Base-by-base conservation (phyloP, 2,113 vertebrate genomes). In the Thamnaconus septentrionalis region DNA sequence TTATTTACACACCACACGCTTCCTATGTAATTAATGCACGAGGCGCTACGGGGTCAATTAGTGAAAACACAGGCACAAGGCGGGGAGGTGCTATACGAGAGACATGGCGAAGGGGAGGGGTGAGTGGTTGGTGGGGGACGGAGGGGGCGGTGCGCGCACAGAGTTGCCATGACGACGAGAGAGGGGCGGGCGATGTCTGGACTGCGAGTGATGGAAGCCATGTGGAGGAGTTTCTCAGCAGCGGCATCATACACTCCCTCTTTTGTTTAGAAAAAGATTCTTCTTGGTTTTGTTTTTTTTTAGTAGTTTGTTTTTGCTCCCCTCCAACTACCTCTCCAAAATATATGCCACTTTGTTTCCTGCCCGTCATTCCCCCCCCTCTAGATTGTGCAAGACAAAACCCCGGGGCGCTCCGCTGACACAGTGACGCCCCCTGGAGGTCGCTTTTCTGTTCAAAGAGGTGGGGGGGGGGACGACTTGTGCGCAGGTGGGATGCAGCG, bases 231-330 rank as follows among this genome's bases (percentile, higher is more conserved):
- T 80, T 76, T 80, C 62, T 91, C 87, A 64, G 87, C 85, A 53
- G 60, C 12, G 11, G 81, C 83, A 10, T 90, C 85, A 89, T 90
- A 84, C 70, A 80, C 85, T 91, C 85, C 87, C 56, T 56, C 31
- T 53, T 47, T 62, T 31, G 18, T 31, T 31, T 31, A 31, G 18
- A 31, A 31, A 31, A 31, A 31, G 18, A 31, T 31, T 31, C 18
- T 31, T 31, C 18, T 31, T 31, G 1, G 51, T 8, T 51, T 49
- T 44, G n/a, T 3, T 52, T 39, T 5, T 1, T 10, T 53, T 18
- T 0, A 40, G 7, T 43, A 3, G 18, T 31, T 31, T 31, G 18
- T 31, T 31, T 31, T 31, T 3, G 9, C 9, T 11, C 55, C 40
- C 6, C 8, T 56, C 8, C 7, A 7, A 50, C 58, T 4, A 3